Base-by-base conservation (phyloP, 92 coral and sea anemone species). In the Heteractis magnifica region DNA sequence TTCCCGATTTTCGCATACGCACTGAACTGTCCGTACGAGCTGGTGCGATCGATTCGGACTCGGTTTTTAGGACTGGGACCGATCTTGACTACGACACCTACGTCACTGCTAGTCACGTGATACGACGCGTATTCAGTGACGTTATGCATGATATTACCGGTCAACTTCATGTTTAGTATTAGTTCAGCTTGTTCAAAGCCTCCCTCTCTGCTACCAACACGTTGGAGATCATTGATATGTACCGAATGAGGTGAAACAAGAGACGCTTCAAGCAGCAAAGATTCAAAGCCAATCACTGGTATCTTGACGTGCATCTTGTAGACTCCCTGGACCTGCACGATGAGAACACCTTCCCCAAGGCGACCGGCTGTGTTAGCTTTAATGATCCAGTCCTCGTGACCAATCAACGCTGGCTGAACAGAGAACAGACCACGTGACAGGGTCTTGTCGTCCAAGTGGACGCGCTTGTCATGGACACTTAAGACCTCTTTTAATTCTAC, bases 391-490 rank as follows among this genome's bases (percentile, higher is more conserved):
- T 76, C 73, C 49, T 70, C 80, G 58, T 72, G 51, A 49, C 65
- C 58, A 52, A 34, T 65, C 73, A 21, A 72, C 77, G 60, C 44
- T 34, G 44, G 44, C 3, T 34, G 44, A 34, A 89, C 89, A 59
- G 87, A 49, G 71, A 92, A 92, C 6, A 92, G 81, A 48, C 87
- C 91, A 82, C 81, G 89, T 78, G 95, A 89, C 20, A 72, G 85
- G 1, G 87, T 82, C 64, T 68, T 82, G 84, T 92, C 93, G 81
- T 92, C 93, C 59, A 89, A 65, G 49, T 83, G 74, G 75, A 92
- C 59, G 76, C 95, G 80, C n/a, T 59, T 79, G 83, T 92, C 93
- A 26, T 75, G 77, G 70, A 83, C 18, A 10, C 58, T 53, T 4
- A 92, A 86, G 44, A 56, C 56, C 74, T 87, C 91, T 12, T 41